Evolutionary conservation across 2,113 vertebrate genomes (phyloP), one percentile per base, ranked within the genome.

Genomic region (Tor tambroides): DNA sequence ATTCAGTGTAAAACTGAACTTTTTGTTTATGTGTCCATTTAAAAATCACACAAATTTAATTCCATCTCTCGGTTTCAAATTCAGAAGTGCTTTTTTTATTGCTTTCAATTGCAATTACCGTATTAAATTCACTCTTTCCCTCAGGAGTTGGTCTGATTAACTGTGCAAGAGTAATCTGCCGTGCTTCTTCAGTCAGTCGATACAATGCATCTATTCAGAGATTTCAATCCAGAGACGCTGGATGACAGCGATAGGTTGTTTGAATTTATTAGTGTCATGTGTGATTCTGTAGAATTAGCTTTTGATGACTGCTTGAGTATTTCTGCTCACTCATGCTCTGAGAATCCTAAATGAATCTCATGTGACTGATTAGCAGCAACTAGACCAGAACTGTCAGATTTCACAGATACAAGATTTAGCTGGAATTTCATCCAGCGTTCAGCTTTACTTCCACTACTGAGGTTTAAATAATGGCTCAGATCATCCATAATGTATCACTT

Each of bases 291-390:
- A 51, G 80, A 83, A 87, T 80, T 63, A 67, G 61, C 17, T 78
- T 85, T 83, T 83, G 86, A 83, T 83, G 86, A 87, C 86, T 74
- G 72, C 61, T 82, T 61, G 43, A 82, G 35, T 85, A 74, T 83
- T 43, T 23, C 19, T 28, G 30, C n/a, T 85, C 30, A 43, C 5
- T 65, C 41, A 46, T 26, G 76, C 69, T 51, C 4, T 46, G n/a
- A 79, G 28, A 41, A n/a, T 59, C 51, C 26, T 30, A 56, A 59
- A 49, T 79, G 19, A 78, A 10, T 56, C 59, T 32, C 59, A 65
- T 78, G 35, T 65, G 56, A 65, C 56, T 77, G 46, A 30, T 74
- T 78, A n/a, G 15, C 80, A 69, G 21, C 71, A 72, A 59, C 46
- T 71, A 54, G 43, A 83, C 32, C 21, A 61, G 5, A 81, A 63